These are phyloP conservation scores for Circaetus cinerascens DNA, from an alignment of 2,113 vertebrate genomes.

Conservation along the genomic window DNA sequence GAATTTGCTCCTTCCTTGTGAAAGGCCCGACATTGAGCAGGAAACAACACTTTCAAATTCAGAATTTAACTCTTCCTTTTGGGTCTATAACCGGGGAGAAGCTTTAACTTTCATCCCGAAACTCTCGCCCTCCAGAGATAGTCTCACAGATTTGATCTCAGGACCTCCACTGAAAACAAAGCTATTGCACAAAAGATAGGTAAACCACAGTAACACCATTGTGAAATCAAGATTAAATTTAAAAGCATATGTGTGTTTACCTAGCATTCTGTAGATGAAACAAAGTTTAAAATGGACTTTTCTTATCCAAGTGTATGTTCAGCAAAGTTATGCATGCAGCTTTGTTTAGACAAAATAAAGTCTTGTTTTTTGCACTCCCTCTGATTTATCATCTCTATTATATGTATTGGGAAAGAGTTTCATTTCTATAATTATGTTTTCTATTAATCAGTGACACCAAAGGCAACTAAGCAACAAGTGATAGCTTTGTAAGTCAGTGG, in stretches of 20 bases:
- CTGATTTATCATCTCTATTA: neutral
- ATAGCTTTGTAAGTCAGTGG: neutral
- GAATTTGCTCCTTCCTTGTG: neutral
- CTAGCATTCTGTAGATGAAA: neutral
- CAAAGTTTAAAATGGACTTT: neutral
- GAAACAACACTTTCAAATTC: neutral
- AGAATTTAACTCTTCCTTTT: neutral
- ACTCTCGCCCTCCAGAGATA: neutral
- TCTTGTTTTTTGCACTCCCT: neutral
- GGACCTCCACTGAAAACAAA: neutral
- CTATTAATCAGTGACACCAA: neutral
- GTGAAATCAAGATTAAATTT: neutral
- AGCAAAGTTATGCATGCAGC: neutral
- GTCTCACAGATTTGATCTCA: neutral
- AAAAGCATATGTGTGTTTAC: neutral
- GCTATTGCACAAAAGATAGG: neutral
- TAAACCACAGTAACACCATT: neutral
- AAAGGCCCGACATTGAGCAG: neutral
- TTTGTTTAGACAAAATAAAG: neutral
- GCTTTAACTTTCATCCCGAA: neutral
- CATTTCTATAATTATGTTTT: neutral
- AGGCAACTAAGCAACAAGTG: neutral
- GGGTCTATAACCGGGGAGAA: neutral
- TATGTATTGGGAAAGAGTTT: neutral
- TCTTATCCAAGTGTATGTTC: neutral